A percentile compares a stretch with the other conserved stretches of the same genome.
Conservation (phyloP, 35 echinoderm and acorn worm species). For the Eucidaris tribuloides region DNA sequence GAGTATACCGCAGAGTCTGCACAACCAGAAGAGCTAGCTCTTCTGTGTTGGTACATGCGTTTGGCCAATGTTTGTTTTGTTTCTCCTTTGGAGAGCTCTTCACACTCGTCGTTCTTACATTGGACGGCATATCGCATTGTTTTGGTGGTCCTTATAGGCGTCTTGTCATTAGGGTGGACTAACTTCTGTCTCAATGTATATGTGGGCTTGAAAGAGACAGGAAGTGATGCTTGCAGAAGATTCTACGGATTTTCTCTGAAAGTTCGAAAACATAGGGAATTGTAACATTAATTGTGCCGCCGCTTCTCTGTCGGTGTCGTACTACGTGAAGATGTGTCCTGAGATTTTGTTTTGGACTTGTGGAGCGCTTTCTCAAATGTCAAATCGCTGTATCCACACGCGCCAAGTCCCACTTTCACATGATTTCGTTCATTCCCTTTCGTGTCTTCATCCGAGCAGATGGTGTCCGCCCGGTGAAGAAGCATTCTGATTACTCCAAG, state of each 20-base stretch:
- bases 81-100: conserved; percentile 20
- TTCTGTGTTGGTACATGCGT: conserved; percentile 30
- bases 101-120: conserved; percentile 5
- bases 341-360: too few species aligned
- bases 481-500: too few species aligned
- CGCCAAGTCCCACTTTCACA: neutral
- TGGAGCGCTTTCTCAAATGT: too few species aligned
- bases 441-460: conserved; percentile 7
- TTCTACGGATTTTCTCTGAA: conserved; percentile 22
- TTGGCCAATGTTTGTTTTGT: conserved; percentile 22
- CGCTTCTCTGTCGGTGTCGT: conserved; percentile 6
- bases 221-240: neutral
- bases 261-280: neutral
- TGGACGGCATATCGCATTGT: neutral
- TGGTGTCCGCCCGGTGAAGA: neutral
- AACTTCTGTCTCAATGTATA: neutral
- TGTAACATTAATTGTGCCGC: neutral
- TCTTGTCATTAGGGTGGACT: neutral
- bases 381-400: conserved; percentile 12
- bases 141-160: neutral
- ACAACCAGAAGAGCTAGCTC: conserved; percentile 35
- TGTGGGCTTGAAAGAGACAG: neutral
- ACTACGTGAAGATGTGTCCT: neutral
- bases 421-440: neutral
- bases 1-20: too few species aligned